Conservation (phyloP, 37 sponge, comb jelly and placozoan species). For the Dysidea cf. avara region DNA sequence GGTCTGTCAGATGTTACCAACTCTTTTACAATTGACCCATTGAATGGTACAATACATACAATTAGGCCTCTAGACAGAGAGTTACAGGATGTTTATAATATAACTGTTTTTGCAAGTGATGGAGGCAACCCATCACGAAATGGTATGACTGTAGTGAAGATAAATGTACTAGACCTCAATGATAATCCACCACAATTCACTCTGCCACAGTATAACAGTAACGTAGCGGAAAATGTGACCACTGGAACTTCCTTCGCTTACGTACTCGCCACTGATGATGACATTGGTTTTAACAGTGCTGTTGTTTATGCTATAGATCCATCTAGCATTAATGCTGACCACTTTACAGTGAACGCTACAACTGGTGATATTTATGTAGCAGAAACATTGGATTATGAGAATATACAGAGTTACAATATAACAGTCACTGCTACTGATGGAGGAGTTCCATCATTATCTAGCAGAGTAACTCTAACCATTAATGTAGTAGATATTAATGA, state of each 20-base stretch:
- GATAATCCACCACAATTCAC: slow-evolving; percentile 66
- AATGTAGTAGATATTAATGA: slow-evolving; percentile 65
- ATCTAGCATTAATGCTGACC: slow-evolving; percentile 1
- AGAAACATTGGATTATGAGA: slow-evolving; percentile 54
- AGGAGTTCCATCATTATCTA: slow-evolving; percentile 27
- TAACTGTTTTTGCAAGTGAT: slow-evolving; percentile 70
- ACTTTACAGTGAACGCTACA: slow-evolving; percentile 39
- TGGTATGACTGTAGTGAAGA: slow-evolving; percentile 46
- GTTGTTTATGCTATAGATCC: slow-evolving; percentile 32
- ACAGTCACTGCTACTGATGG: slow-evolving; percentile 35
- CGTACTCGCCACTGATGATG: slow-evolving; percentile 40
- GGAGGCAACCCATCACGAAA: slow-evolving; percentile 37
- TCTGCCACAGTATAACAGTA: slow-evolving; percentile 13
- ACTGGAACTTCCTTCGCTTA: slow-evolving; percentile 1
- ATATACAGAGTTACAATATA: slow-evolving; percentile 26
- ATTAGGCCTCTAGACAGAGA: slow-evolving; percentile 47
- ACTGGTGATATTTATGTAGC: slow-evolving; percentile 32
- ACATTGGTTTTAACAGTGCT: slow-evolving; percentile 49
- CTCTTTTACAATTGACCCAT: slow-evolving; percentile 47
- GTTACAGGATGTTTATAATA: slow-evolving; percentile 14
- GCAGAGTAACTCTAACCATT: slow-evolving; percentile 19
- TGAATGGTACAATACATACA: slow-evolving; percentile 43
- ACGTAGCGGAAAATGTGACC: slow-evolving; percentile 29
- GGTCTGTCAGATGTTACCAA: slow-evolving; percentile 9
- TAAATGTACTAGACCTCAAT: slow-evolving; percentile 71